Evolutionary conservation across 2,113 vertebrate genomes (phyloP), one percentile per base, ranked within the genome.

Genomic region (Plectropomus leopardus): DNA sequence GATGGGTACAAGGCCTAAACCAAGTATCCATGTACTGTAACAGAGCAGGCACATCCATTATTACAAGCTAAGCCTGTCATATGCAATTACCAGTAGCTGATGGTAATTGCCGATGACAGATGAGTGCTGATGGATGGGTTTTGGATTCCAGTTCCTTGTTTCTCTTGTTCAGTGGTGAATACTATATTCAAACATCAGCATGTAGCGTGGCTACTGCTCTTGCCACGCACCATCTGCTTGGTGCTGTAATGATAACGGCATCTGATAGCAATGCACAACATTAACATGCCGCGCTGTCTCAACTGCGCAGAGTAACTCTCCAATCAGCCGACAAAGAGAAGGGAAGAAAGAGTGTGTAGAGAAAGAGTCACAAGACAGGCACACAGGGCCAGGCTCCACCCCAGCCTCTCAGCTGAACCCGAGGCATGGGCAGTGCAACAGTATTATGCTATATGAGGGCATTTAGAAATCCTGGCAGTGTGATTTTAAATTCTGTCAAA

Each of bases 61-160:
- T 72, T 63, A 84, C 63, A 59, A 78, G 66, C 66, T 3, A 66
- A 55, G 50, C 60, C 50, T 79, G 82, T 86, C 80, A 72, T 42
- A 57, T 45, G 61, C 76, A 81, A 87, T 90, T 90, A 86, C 51
- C 51, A 67, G 60, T 13, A 32, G 68, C 54, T 72, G 80, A 90
- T 76, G 53, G 55, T 79, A 87, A 89, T 58, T 82, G 48, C 42
- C 34, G 53, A 44, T 81, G 86, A 87, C 78, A 54, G 71, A 78
- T 65, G 75, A 85, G 80, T 78, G 78, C 67, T 90, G 85, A 90
- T 78, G 59, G 73, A 88, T 70, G 70, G 26, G 45, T 32, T 90
- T 84, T 83, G 75, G 60, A 84, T 84, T 80, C 36, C 30, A 64
- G 60, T 82, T 69, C 28, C 36, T 68, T 19, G 28, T 6, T 16